These are phyloP conservation scores for Cylloceria caligata DNA, from an alignment of 2,888 invertebrate genomes.

Conservation along the genomic window DNA sequence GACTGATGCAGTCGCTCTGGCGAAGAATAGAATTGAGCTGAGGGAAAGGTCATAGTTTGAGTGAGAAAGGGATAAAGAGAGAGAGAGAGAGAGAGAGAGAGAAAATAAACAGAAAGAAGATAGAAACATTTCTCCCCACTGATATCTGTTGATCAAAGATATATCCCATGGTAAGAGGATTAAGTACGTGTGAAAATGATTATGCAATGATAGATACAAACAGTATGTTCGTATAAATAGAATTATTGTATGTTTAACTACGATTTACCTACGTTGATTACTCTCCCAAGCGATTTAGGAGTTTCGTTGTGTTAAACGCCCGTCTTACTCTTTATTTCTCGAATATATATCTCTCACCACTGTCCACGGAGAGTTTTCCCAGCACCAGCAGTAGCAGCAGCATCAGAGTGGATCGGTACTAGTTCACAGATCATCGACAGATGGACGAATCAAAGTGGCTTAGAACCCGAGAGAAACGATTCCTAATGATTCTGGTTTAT, in stretches of 20 bases:
- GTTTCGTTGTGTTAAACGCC: slow-evolving; percentile 38
- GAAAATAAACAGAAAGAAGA: neutral
- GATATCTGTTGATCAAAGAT: slow-evolving; percentile 57
- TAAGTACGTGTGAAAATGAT: slow-evolving; percentile 56
- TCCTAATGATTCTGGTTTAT: slow-evolving; percentile 18
- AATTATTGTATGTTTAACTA: slow-evolving; percentile 33
- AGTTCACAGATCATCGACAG: slow-evolving; percentile 10
- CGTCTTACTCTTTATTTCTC: neutral
- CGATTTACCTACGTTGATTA: slow-evolving; percentile 45
- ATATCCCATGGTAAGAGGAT: slow-evolving; percentile 53
- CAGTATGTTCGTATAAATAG: slow-evolving; percentile 39
- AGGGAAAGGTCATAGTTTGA: slow-evolving; percentile 54
- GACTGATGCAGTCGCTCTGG: slow-evolving; percentile 64
- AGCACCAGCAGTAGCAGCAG: neutral
- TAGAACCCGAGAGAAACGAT: slow-evolving; percentile 7
- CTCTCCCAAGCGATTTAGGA: slow-evolving; percentile 18
- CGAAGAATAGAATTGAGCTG: slow-evolving; percentile 36
- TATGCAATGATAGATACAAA: slow-evolving; percentile 51
- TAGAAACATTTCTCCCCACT: slow-evolving; percentile 49
- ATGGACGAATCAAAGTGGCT: neutral
- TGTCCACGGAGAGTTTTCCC: slow-evolving; percentile 22
- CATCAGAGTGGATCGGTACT: slow-evolving; percentile 12
- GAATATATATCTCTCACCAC: neutral
- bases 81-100: slow-evolving; percentile 33
- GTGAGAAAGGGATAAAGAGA: slow-evolving; percentile 44